These are phyloP conservation scores for Lepeophtheirus nordmannii DNA, from an alignment of 2,888 invertebrate species.

Conservation along the genomic window DNA sequence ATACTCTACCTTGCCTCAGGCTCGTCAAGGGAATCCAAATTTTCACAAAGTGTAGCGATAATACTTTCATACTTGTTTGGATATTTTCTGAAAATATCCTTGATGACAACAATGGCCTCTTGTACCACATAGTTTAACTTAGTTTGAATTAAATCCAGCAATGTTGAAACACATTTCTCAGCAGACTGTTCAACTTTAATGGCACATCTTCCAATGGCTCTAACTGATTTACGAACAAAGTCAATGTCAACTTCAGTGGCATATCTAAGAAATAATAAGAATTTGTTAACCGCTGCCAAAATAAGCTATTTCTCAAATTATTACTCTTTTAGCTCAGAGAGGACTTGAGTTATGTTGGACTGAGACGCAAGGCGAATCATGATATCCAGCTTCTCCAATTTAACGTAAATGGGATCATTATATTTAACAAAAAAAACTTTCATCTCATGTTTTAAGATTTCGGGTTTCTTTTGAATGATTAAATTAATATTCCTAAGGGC, in stretches of 20 bases:
- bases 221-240: conserved; percentile 94
- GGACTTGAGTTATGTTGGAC: conserved; percentile 90
- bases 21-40: conserved; percentile 93
- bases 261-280: conserved; percentile 39
- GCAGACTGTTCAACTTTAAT: conserved; percentile 97
- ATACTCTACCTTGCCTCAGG: conserved; percentile 33
- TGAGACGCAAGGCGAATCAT: conserved; percentile 98
- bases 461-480: conserved; percentile 95
- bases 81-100: conserved; percentile 81
- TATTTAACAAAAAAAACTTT: conserved; percentile 99
- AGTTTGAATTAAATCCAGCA: conserved; percentile 93
- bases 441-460: conserved; percentile 98
- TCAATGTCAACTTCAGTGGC: conserved; percentile 99
- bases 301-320: neutral
- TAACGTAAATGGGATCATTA: conserved; percentile 99
- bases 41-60: conserved; percentile 95
- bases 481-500: conserved; percentile 94
- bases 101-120: conserved; percentile 98
- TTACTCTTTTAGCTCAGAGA: conserved; percentile 69
- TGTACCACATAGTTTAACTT: conserved; percentile 99
- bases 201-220: conserved; percentile 95
- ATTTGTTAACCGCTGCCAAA: neutral
- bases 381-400: conserved; percentile 93
- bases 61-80: conserved; percentile 99
- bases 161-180: conserved; percentile 91